Conservation (phyloP, 2,113 vertebrate species). For the Tympanuchus pallidicinctus region DNA sequence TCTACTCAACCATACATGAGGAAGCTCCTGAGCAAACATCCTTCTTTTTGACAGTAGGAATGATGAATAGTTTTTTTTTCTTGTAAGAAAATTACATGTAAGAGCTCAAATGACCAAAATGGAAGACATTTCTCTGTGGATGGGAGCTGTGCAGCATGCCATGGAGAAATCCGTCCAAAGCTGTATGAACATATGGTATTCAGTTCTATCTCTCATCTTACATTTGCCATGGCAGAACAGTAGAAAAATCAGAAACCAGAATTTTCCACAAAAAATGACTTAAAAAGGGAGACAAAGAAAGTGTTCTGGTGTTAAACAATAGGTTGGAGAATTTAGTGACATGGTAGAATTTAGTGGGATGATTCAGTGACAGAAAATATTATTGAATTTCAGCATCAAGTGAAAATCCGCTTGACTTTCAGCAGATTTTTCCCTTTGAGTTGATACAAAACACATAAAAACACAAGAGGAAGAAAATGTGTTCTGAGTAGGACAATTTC, state of each 20-base stretch:
- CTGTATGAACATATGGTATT: background rate
- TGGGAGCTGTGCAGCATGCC: fast-evolving
- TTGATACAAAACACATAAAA: background rate
- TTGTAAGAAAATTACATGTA: background rate
- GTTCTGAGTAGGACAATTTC: background rate
- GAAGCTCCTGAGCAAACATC: background rate
- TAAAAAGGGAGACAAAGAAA: background rate
- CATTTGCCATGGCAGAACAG: background rate
- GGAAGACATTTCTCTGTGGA: background rate
- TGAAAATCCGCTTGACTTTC: background rate
- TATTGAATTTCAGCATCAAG: background rate
- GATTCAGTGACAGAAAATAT: background rate
- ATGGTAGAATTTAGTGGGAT: background rate
- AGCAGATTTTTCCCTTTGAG: background rate
- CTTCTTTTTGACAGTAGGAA: background rate
- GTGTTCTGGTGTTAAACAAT: background rate
- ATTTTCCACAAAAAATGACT: background rate
- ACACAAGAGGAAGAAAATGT: background rate
- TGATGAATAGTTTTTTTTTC: background rate
- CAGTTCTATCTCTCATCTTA: background rate
- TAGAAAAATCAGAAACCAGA: background rate
- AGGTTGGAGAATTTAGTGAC: fast-evolving
- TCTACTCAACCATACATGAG: background rate
- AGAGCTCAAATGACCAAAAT: background rate
- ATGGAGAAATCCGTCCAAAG: background rate